Percentiles rank a stretch among this genome's conserved stretches.
Evolutionary conservation across 2,797 vertebrate genomes (phyloP).

Genomic region (Labroides dimidiatus): DNA sequence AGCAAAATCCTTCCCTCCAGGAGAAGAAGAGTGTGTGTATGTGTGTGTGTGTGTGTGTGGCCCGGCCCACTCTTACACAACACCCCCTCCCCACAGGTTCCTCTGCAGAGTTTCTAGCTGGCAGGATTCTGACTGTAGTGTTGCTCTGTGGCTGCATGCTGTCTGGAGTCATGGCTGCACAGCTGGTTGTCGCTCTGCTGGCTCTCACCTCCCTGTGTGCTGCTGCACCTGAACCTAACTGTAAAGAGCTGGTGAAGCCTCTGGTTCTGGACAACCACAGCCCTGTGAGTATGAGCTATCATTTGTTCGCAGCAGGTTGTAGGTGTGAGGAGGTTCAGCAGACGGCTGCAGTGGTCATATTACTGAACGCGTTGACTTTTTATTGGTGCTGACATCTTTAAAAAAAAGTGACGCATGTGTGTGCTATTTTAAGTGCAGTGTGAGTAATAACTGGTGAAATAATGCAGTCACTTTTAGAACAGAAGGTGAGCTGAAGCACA

Average conservation of each 20-base stretch:
- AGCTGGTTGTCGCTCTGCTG: slow-evolving; percentile 73
- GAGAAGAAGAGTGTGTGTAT: not conserved
- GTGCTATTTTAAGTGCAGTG: not conserved
- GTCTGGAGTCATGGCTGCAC: slow-evolving; percentile 74
- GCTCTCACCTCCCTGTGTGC: slow-evolving; percentile 68
- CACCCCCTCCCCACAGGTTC: slow-evolving; percentile 34
- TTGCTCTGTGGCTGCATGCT: slow-evolving; percentile 62
- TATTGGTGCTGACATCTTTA: not conserved
- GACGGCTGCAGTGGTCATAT: not conserved
- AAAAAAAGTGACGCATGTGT: slow-evolving; percentile 3
- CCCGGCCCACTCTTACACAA: slow-evolving; percentile 68
- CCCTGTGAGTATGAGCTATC: slow-evolving; percentile 71
- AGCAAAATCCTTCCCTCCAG: not conserved
- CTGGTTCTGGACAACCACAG: slow-evolving; percentile 80
- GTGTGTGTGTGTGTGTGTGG: slow-evolving; percentile 42
- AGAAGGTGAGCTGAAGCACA: too few species aligned
- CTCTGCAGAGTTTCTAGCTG: slow-evolving; percentile 52
- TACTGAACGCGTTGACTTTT: not conserved
- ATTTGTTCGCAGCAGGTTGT: slow-evolving; percentile 13
- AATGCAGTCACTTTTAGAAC: too few species aligned
- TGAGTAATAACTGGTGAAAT: too few species aligned
- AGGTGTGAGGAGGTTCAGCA: slow-evolving; percentile 10
- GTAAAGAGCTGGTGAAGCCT: slow-evolving; percentile 77
- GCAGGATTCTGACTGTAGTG: slow-evolving; percentile 61
- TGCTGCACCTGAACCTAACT: slow-evolving; percentile 69